phyloP scores from a whole-genome alignment of 2,888 invertebrate species.

The Drosophila putrida region DNA sequence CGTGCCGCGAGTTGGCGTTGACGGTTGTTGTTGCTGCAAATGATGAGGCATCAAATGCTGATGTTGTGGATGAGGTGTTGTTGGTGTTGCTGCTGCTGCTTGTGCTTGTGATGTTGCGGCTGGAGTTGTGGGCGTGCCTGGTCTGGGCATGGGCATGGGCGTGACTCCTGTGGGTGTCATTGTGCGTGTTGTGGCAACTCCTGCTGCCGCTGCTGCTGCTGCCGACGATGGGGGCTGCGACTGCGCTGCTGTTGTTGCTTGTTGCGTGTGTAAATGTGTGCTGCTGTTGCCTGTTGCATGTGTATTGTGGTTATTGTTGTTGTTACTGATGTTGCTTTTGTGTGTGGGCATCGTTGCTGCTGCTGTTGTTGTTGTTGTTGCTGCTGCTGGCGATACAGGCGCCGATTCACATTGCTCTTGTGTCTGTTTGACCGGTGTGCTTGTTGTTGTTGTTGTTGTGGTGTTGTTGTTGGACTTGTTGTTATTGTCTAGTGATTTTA shows the following conservation, averaged over 20 bases:
- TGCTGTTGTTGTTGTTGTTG: constrained; percentile 48
- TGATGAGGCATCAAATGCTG: constrained; percentile 55
- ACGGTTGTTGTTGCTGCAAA: constrained; percentile 52
- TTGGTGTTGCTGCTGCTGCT: constrained; percentile 32
- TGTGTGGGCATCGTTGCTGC: constrained; percentile 32
- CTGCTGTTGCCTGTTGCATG: constrained; percentile 35
- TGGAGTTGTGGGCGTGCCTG: constrained; percentile 65
- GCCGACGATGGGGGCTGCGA: constrained; percentile 31
- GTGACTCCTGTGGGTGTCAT: constrained; percentile 36
- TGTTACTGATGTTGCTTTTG: constrained; percentile 34
- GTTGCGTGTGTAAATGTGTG: constrained; percentile 48
- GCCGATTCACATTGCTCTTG: constrained; percentile 62
- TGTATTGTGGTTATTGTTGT: constrained; percentile 23
- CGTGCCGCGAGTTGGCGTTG: constrained; percentile 60
- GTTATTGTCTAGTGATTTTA: constrained; percentile 68
- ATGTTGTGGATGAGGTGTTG: constrained; percentile 54
- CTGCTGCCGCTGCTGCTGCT: constrained; percentile 29
- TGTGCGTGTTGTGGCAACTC: constrained; percentile 38
- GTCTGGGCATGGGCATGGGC: constrained; percentile 40
- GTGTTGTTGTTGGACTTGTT: constrained; percentile 55
- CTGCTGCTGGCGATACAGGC: constrained; percentile 60
- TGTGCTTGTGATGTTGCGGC: constrained; percentile 15
- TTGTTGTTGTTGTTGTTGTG: constrained; percentile 66
- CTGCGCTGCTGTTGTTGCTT: constrained; percentile 50
- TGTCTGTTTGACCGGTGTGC: constrained; percentile 74